Base-by-base conservation (phyloP, 2,113 vertebrate species). In the Corythaixoides concolor region DNA sequence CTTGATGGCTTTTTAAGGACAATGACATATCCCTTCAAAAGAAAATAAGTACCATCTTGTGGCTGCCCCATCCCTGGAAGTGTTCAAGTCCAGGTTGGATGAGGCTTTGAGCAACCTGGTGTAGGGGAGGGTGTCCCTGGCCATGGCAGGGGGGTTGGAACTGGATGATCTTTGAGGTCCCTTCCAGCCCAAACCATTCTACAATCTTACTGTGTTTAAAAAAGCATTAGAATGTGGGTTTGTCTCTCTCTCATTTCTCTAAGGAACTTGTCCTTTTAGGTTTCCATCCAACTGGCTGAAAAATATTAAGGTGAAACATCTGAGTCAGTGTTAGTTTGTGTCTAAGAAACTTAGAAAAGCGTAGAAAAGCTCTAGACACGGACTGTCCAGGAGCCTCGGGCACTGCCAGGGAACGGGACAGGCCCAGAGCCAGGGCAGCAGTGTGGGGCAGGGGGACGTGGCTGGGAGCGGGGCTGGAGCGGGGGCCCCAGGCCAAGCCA, bases 401-500 rank as follows among this genome's bases (percentile, higher is more conserved):
- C 49, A 4, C 21, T 10, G 26, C 11, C 2, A 2, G 5, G 15
- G 23, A 24, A n/a, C 7, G 8, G 45, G 35, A 33, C 8, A 23
- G 23, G 41, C 15, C 56, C 6, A 28, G 63, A 69, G 33, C 12
- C 37, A 16, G 39, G 23, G 8, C 14, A 39, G 37, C 49, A 24
- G 33, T 11, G 3, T 14, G 32, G 13, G 26, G 8, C 18, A 5
- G 17, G 11, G 19, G 12, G 5, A 41, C 9, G 5, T 4, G 5
- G 5, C 1, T n/a, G 8, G 35, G 12, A 50, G 15, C 4, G 12
- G 37, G 21, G 11, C 16, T 35, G 11, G 22, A 39, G 24, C n/a
- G 2, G 10, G 37, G 12, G 10, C 12, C 17, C 5, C 2, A 20
- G 13, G 7, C 55, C 5, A 3, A 26, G 19, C 9, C 82, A 3